Conservation (phyloP, 1,140 invertebrate genomes). For the Mamestra configurata region DNA sequence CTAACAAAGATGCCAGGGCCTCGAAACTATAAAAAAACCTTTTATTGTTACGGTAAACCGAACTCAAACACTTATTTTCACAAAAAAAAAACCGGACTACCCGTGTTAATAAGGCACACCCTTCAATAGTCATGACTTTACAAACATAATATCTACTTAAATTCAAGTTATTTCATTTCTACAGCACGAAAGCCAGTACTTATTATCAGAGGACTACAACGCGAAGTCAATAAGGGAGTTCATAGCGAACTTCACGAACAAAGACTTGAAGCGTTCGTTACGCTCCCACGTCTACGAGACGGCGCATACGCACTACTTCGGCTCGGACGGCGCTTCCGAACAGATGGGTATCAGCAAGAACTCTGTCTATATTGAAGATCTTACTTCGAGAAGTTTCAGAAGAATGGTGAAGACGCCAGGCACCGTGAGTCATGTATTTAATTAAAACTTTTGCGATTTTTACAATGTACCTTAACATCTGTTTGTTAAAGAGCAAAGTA, state of each 20-base stretch:
- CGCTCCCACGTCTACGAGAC: slow-evolving; percentile 75
- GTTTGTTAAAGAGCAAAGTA: no score
- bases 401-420: slow-evolving; percentile 71
- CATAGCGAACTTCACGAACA: slow-evolving; percentile 90
- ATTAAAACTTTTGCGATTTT: no score
- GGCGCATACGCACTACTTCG: slow-evolving; percentile 82
- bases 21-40: no score
- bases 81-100: no score
- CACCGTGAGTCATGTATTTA: slow-evolving; percentile 63
- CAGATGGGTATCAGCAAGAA: slow-evolving; percentile 57
- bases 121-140: no score
- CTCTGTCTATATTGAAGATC: slow-evolving; percentile 67
- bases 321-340: slow-evolving; percentile 61
- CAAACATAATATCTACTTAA: no score
- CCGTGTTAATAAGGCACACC: no score
- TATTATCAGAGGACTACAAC: slow-evolving; percentile 89
- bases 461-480: no score
- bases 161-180: no score
- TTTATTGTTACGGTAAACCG: no score
- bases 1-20: no score
- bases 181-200: slow-evolving; percentile 91
- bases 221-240: slow-evolving; percentile 89
- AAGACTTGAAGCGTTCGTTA: slow-evolving; percentile 87
- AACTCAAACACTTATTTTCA: no score
- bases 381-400: slow-evolving; percentile 76